phyloP scores from a whole-genome alignment of 2,888 invertebrate species.

The Cantharis lateralis region DNA sequence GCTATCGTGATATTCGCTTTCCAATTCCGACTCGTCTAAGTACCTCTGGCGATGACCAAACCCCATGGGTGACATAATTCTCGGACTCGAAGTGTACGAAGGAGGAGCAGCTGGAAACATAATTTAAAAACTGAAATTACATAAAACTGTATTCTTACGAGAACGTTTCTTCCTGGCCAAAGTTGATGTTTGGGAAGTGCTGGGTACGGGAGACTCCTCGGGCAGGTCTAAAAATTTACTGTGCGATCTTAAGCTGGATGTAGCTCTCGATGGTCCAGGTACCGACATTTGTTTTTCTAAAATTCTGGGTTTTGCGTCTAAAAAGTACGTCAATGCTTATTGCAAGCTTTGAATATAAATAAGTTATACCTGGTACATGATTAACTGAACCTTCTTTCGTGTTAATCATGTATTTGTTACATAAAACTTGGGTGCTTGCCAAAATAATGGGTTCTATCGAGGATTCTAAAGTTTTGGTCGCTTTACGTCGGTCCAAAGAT shows the following conservation, averaged over 20 bases:
- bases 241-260: slow-evolving; percentile 43
- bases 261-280: slow-evolving; percentile 37
- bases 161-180: background rate
- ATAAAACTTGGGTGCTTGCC: slow-evolving; percentile 66
- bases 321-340: background rate
- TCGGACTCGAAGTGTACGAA: slow-evolving; percentile 56
- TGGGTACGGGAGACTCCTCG: slow-evolving; percentile 41
- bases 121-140: background rate
- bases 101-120: slow-evolving; percentile 47
- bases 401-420: slow-evolving; percentile 72
- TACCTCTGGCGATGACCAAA: slow-evolving; percentile 67
- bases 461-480: slow-evolving; percentile 44
- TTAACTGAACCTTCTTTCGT: slow-evolving; percentile 51
- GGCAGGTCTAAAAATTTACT: slow-evolving; percentile 47
- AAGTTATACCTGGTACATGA: slow-evolving; percentile 43
- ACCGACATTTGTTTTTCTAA: slow-evolving; percentile 10
- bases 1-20: slow-evolving; percentile 58
- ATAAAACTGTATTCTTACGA: slow-evolving; percentile 10
- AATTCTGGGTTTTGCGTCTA: background rate
- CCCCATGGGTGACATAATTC: slow-evolving; percentile 72
- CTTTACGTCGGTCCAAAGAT: slow-evolving; percentile 48
- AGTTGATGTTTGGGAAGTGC: background rate
- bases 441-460: slow-evolving; percentile 50
- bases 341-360: background rate
- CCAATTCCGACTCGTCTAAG: slow-evolving; percentile 65